Base-by-base conservation (phyloP, 2,888 invertebrate genomes). In the Holacanthella duospinosa region DNA sequence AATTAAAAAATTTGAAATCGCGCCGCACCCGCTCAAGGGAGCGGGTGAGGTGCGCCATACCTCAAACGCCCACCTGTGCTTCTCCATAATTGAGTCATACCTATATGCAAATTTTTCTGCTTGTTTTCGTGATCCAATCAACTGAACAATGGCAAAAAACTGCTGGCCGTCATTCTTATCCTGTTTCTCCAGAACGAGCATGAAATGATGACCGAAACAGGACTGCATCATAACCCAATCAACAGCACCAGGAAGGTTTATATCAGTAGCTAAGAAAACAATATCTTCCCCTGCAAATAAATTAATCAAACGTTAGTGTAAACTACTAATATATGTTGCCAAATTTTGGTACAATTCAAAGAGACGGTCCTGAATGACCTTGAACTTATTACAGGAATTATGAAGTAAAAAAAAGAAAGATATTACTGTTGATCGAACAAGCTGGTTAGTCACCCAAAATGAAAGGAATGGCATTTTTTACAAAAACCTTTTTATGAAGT, bases 201-300 rank as follows among this genome's bases (percentile, higher is more conserved):
- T 99, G 76, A 99, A 99, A 79, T 97, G 93, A 77, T 95, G 95
- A 63, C 93, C 94, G 78, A 97, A 99, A 79, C 99, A 99, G 29
- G 94, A 94, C 80, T 99, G 99, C 97, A 99, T 99, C 99, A 99
- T 99, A 2, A 93, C 93, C 96, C 96, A 97, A 78, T 97, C 96
- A 12, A 97, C 96, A 36, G 96, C 97, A 64, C 99, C 99, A 6
- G 97, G 97, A 71, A 99, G 84, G 80, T 97, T 99, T 67, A 99
- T 99, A 78, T 99, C 99, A 44, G 99, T 99, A 1, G 99, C 99
- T 74, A 99, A 81, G 79, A 99, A 99, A 60, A 99, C 99, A 74
- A 99, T 99, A 77, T 99, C 99, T 80, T 99, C 99, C 60, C 89
- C 88, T 85, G 72, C 44, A 74, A 73, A n/a, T n/a, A n/a, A n/a